Base-by-base conservation (phyloP, 2,797 vertebrate species). In the Pseudochromis fuscus region DNA sequence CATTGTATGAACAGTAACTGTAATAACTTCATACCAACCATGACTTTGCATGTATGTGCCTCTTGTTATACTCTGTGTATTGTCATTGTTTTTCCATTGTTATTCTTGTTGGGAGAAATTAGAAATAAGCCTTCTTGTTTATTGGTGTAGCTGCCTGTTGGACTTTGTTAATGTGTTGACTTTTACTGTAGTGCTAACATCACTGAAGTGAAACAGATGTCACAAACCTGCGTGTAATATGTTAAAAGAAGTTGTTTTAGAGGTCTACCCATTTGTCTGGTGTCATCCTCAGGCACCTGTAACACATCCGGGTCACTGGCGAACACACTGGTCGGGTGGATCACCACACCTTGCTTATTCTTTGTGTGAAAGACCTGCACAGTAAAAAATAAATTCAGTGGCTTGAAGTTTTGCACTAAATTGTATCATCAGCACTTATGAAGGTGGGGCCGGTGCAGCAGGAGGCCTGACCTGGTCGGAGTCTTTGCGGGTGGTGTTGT, bases 311-410 rank as follows among this genome's bases (percentile, higher is more conserved):
- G 95, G 77, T 89, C 94, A 70, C 53, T 90, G 70, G 95, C 88
- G 3, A 98, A 98, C 83, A 98, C 88, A 0, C 94, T 96, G 68
- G 96, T 97, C 0, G 97, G 97, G 63, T 98, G 97, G 51, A 97
- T 95, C 48, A 96, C 95, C 0, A 96, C 85, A 0, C 96, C 96
- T n/a, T 96, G 95, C 86, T 98, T 98, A 81, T 79, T 95, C 77
- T 83, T 94, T 0, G 97, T 98, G 83, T 98, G 97, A 82, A 98
- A 98, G 19, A 98, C 91, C 97, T 98, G 51, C 2, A 49, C 13
- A 40, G 55, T 0, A 58, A 45, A 38, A 16, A 63, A 28, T 2
- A 21, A 24, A 9, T 45, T 35, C 25, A 16, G 27, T 18, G 10
- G 44, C 1, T 23, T 3, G 8, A 15, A 3, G 7, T 5, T 24